Conservation (phyloP, 2,888 invertebrate genomes). For the Halictus quadricinctus region DNA sequence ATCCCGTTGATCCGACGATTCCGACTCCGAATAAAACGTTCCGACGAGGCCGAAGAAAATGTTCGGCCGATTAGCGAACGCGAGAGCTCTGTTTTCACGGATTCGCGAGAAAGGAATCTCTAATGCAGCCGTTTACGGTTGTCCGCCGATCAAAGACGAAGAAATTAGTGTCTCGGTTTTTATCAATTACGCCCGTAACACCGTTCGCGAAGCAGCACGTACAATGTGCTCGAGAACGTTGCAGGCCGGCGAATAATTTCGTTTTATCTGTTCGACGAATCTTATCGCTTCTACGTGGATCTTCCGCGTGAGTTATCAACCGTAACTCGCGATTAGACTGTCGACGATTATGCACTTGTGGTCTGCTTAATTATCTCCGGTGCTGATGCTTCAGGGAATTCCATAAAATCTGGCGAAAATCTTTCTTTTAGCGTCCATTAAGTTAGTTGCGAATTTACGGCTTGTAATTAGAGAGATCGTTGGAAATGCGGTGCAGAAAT, state of each 20-base stretch:
- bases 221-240: neutral
- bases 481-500: too few species aligned
- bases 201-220: neutral
- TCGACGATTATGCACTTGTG: neutral
- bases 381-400: neutral
- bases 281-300: constrained; percentile 9
- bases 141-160: neutral
- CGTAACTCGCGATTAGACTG: neutral
- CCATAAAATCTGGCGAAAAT: neutral
- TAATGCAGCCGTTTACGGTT: neutral
- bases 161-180: neutral
- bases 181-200: neutral
- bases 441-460: neutral
- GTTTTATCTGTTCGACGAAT: neutral
- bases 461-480: neutral
- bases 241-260: neutral
- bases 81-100: neutral
- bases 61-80: neutral
- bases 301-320: neutral
- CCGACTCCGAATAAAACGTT: neutral
- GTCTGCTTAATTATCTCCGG: neutral
- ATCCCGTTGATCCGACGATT: constrained; percentile 1
- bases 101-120: constrained; percentile 1
- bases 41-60: neutral
- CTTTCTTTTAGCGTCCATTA: neutral